Evolutionary conservation across 2,113 vertebrate species (phyloP), one percentile per base, ranked within the genome.

Genomic region (Antennarius striatus): DNA sequence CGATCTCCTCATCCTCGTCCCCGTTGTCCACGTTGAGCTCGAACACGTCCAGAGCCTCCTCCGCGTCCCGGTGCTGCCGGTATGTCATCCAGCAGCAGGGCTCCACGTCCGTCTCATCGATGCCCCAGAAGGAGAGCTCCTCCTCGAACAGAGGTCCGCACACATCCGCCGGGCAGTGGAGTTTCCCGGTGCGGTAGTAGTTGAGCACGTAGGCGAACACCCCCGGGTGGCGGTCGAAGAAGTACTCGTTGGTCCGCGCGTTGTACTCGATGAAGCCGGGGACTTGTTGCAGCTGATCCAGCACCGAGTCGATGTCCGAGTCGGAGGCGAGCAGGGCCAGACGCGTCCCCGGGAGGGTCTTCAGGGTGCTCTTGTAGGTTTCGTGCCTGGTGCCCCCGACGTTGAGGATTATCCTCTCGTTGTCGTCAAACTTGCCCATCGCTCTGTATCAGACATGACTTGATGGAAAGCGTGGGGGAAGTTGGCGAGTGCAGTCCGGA

Each of bases 391-490:
- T 96, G 63, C 97, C 97, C 56, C 97, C 97, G 73, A 99, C 96
- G 85, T 99, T 99, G 93, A 99, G 96, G 94, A 98, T 96, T 93
- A 99, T 96, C 93, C 96, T 95, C 96, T 98, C 96, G 93, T 95
- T 95, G 90, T 93, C 96, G 88, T 98, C 95, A 91, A 97, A 95
- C 95, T 97, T 97, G 86, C 96, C 97, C 96, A 98, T 99, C 89
- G 91, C 95, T 94, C 92, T 84, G 92, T 86, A 89, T 93, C 89
- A 95, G 95, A 97, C 97, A 98, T 98, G 97, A 95, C 96, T 95
- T 73, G 91, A 75, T 76, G 75, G 53, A 80, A 29, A 77, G 76
- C 73, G 79, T 75, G 63, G 75, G 75, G 51, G 17, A 64, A 83
- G 85, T 82, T 80, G 82, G 82, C 51, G 82, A 71, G 80, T 68